These are phyloP conservation scores for Eulemur rufifrons DNA, from an alignment of 2,113 vertebrate genomes.

Conservation along the genomic window DNA sequence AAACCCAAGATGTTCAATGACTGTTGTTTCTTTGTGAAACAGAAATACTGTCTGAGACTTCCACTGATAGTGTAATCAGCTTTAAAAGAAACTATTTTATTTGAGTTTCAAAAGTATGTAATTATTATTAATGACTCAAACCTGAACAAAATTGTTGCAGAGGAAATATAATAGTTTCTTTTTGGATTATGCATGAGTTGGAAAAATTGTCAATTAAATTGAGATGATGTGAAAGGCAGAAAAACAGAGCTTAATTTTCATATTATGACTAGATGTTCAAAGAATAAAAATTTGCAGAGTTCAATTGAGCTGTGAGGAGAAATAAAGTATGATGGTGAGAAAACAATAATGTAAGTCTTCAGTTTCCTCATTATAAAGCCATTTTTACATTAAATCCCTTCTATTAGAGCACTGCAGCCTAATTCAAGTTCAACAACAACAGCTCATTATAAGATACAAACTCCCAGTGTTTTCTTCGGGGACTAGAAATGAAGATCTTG, in stretches of 20 bases:
- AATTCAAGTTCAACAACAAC: neutral
- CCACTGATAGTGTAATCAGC: neutral
- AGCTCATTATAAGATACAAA: constrained; percentile 28
- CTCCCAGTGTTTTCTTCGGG: neutral
- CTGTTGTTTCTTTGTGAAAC: neutral
- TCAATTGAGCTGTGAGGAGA: neutral
- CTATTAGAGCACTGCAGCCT: neutral
- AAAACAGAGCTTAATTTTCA: constrained; percentile 49
- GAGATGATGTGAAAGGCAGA: constrained; percentile 13
- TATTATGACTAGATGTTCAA: constrained; percentile 23
- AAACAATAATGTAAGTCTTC: neutral
- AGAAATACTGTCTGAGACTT: neutral
- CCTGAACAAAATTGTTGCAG: neutral
- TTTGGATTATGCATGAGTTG: neutral
- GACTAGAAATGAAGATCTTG: neutral
- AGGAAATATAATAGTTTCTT: neutral
- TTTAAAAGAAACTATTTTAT: neutral
- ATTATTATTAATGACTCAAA: constrained; percentile 27
- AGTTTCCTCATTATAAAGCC: constrained; percentile 13
- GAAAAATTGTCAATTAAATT: constrained; percentile 52
- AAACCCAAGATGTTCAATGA: neutral
- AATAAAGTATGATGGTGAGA: neutral
- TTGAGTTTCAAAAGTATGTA: constrained; percentile 12
- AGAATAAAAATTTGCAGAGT: constrained; percentile 32
- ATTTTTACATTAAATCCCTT: constrained; percentile 51